Evolutionary conservation across 1,140 invertebrate genomes (phyloP).

Genomic region (Leucophenga varia): DNA sequence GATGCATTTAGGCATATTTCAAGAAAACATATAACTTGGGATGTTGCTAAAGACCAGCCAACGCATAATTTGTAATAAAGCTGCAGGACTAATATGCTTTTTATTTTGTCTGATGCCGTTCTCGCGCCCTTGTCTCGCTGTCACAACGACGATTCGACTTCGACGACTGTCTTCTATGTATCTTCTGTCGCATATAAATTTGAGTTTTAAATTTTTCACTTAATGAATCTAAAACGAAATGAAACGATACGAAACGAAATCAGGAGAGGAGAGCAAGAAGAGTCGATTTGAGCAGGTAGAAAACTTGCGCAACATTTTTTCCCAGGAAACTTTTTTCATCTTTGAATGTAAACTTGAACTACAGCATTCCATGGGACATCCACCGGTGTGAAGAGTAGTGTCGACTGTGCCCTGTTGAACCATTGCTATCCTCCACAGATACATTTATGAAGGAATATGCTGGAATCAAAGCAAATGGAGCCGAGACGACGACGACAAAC

Average conservation of each 20-base stretch:
- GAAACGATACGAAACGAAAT: constrained; percentile 2
- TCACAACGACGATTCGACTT: no score
- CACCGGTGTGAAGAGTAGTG: constrained; percentile 21
- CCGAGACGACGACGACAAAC: no score
- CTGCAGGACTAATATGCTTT: constrained; percentile 46
- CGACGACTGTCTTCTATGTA: no score
- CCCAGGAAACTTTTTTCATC: constrained; percentile 47
- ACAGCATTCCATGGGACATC: constrained; percentile 52
- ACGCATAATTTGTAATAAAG: constrained; percentile 53
- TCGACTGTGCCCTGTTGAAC: no score
- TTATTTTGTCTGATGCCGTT: constrained; percentile 9
- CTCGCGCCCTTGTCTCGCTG: constrained; percentile 15
- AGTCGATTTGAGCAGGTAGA: constrained; percentile 33
- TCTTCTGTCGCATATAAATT: no score
- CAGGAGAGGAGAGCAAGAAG: no score
- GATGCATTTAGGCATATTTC: no score
- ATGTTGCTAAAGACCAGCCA: no score
- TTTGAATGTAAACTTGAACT: constrained; percentile 48
- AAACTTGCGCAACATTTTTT: constrained; percentile 52
- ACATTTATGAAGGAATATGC: no score
- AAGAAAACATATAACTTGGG: no score
- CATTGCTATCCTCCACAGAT: no score
- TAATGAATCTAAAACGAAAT: constrained; percentile 48
- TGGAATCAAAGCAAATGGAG: constrained; percentile 49
- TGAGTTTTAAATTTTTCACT: constrained; percentile 50